Percentiles rank a stretch among this genome's conserved stretches.
These are phyloP conservation scores for Cerceris ruficornis DNA, from an alignment of 2,888 invertebrate species.

Conservation along the genomic window DNA sequence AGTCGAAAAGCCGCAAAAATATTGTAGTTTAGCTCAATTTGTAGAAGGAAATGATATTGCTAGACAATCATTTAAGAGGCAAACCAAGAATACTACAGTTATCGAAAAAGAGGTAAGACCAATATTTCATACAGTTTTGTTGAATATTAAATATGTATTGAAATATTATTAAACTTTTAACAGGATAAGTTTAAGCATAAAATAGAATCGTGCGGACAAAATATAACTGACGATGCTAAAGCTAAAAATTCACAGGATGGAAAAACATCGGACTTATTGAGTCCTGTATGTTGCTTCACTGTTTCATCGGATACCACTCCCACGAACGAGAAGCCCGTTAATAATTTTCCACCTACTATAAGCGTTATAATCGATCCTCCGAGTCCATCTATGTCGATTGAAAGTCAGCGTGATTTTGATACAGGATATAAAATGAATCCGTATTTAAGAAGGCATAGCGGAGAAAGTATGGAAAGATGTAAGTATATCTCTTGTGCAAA, in stretches of 20 bases:
- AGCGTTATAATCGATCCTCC: constrained; percentile 81
- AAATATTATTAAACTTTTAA: neutral
- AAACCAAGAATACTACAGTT: constrained; percentile 20
- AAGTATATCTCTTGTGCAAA: constrained; percentile 42
- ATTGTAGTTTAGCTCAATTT: constrained; percentile 91
- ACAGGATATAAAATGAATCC: constrained; percentile 61
- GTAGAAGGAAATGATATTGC: constrained; percentile 91
- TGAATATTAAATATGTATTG: neutral
- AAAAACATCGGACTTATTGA: constrained; percentile 66
- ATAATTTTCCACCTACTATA: constrained; percentile 77
- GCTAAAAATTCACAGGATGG: constrained; percentile 36
- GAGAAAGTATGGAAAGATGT: constrained; percentile 81
- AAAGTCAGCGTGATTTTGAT: constrained; percentile 71
- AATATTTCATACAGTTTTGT: neutral
- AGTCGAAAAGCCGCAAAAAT: constrained; percentile 85
- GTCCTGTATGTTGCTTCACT: constrained; percentile 73
- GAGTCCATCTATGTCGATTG: constrained; percentile 79
- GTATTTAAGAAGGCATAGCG: constrained; percentile 73
- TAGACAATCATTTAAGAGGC: constrained; percentile 51
- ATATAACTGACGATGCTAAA: constrained; percentile 11
- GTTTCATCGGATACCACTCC: constrained; percentile 68
- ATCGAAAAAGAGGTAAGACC: constrained; percentile 64
- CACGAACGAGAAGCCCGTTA: constrained; percentile 64
- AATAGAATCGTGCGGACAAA: constrained; percentile 34
- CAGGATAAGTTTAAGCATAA: constrained; percentile 51